phyloP scores from a whole-genome alignment of 2,113 vertebrate genomes.

The Stomatorhinus ivindoensis region DNA sequence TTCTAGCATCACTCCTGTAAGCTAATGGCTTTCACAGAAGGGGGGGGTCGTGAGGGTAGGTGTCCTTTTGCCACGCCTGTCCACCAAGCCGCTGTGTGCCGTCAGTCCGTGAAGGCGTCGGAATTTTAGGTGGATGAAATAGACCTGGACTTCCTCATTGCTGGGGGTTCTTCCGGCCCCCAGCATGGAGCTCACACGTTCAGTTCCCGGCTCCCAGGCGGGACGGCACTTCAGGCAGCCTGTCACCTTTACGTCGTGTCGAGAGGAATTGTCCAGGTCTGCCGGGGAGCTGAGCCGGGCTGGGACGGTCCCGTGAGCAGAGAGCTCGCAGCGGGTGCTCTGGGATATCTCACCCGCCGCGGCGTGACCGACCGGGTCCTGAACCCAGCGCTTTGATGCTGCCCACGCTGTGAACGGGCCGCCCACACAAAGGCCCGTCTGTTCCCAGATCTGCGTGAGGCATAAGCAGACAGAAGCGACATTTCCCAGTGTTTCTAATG shows the following conservation, averaged over 20 bases:
- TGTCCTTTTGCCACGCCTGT: conserved; percentile 38
- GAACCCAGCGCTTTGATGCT: background rate
- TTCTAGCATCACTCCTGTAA: conserved; percentile 50
- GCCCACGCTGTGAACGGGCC: background rate
- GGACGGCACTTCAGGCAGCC: background rate
- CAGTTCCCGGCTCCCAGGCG: background rate
- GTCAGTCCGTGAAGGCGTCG: conserved; percentile 1
- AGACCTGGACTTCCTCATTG: background rate
- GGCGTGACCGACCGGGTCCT: background rate
- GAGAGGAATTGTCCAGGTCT: conserved; percentile 61
- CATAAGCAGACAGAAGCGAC: background rate
- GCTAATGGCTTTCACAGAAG: conserved; percentile 78
- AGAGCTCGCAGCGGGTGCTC: background rate
- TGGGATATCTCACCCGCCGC: background rate
- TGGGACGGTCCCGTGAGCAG: background rate
- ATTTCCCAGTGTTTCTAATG: background rate
- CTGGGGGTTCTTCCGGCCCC: background rate
- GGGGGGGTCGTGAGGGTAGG: conserved; percentile 42
- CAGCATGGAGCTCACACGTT: background rate
- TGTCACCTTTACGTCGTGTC: conserved; percentile 69
- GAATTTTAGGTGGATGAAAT: background rate
- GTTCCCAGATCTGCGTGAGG: background rate
- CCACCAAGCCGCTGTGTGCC: conserved; percentile 29
- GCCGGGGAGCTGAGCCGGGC: background rate
- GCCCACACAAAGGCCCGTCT: background rate